Evolutionary conservation across 1,140 invertebrate species (phyloP).

Genomic region (Marisa cornuarietis): DNA sequence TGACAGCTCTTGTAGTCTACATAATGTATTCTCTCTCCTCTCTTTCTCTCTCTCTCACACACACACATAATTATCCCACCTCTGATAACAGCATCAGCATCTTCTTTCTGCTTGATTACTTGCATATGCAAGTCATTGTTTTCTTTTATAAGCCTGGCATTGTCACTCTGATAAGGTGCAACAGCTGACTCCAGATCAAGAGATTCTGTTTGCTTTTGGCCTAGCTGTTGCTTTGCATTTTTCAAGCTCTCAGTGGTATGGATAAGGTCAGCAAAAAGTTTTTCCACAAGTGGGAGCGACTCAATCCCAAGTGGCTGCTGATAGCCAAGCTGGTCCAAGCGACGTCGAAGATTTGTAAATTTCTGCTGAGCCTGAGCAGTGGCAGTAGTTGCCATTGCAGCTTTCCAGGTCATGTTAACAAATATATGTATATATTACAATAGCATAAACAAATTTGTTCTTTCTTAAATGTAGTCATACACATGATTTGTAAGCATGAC

Average conservation of each 20-base stretch:
- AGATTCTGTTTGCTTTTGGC: constrained; percentile 45
- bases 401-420: neutral
- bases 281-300: constrained; percentile 78
- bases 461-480: neutral
- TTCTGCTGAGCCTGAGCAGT: constrained; percentile 60
- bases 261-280: constrained; percentile 78
- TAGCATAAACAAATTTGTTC: neutral
- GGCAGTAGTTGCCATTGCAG: constrained; percentile 27
- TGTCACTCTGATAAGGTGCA: constrained; percentile 64
- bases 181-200: constrained; percentile 49
- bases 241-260: constrained; percentile 82
- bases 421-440: too few species aligned
- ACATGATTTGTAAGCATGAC: neutral
- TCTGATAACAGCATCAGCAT: constrained; percentile 70
- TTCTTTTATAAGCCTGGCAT: constrained; percentile 65
- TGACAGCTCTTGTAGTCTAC: too few species aligned
- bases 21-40: too few species aligned
- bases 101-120: constrained; percentile 75
- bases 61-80: constrained; percentile 51
- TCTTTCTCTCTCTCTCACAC: too few species aligned
- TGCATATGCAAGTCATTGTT: constrained; percentile 78
- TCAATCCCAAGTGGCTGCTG: constrained; percentile 77
- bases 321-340: constrained; percentile 79
- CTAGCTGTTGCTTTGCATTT: constrained; percentile 74
- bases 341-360: constrained; percentile 69